A percentile compares a stretch with the other conserved stretches of the same genome.
These are phyloP conservation scores for Pseudomugil tenellus DNA, from an alignment of 2,797 vertebrate genomes.

Conservation along the genomic window DNA sequence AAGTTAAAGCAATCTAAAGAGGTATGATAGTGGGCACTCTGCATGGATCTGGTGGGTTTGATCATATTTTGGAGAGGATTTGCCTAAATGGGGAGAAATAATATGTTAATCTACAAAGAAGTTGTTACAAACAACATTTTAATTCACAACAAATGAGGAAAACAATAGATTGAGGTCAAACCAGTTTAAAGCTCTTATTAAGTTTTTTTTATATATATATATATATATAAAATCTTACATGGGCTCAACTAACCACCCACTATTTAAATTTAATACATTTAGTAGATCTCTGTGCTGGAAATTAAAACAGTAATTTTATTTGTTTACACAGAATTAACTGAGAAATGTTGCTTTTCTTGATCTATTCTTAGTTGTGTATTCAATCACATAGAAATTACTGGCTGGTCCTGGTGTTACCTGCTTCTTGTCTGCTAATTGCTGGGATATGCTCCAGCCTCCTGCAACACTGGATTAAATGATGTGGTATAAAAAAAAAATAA, in stretches of 20 bases:
- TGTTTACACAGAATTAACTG: background rate
- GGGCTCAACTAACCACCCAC: constrained; percentile 3
- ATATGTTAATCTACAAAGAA: constrained; percentile 55
- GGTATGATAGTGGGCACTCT: constrained; percentile 32
- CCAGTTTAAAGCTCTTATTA: constrained; percentile 4
- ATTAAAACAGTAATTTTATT: background rate
- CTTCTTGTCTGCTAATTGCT: no score
- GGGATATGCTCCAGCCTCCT: no score
- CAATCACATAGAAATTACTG: no score
- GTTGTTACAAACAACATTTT: constrained; percentile 61
- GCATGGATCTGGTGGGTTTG: constrained; percentile 46
- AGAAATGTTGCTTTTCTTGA: background rate
- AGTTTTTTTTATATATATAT: no score
- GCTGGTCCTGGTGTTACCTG: no score
- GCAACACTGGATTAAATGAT: no score
- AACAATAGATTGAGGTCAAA: constrained; percentile 67
- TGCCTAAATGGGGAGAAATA: constrained; percentile 49
- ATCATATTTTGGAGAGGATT: constrained; percentile 71
- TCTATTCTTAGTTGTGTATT: no score
- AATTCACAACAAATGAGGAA: constrained; percentile 55
- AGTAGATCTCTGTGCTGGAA: no score
- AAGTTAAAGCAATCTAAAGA: constrained; percentile 47
- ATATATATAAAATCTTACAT: constrained; percentile 3
- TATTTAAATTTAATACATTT: background rate
- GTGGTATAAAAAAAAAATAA: no score